Conservation (phyloP, 2,797 vertebrate species). For the Chelon labrosus region DNA sequence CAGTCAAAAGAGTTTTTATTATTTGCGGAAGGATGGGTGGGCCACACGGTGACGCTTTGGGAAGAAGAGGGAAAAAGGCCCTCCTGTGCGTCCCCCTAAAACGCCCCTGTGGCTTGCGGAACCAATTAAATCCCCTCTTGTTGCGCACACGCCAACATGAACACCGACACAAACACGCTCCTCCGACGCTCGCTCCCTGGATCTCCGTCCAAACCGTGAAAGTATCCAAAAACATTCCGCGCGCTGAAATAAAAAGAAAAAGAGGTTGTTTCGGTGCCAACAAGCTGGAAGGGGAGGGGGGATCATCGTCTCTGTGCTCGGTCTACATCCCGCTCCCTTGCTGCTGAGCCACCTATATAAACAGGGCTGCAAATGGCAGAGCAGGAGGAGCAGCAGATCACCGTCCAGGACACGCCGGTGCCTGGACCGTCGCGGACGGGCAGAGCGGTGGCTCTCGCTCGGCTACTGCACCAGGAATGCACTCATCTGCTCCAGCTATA, state of each 20-base stretch:
- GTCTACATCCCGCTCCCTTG: constrained; percentile 32
- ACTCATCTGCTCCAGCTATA: constrained; percentile 78
- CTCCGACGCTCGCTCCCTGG: not conserved
- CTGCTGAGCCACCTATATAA: constrained; percentile 43
- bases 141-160: constrained; percentile 51
- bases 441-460: constrained; percentile 78
- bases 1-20: not conserved
- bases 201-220: not conserved
- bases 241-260: not conserved
- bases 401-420: constrained; percentile 51
- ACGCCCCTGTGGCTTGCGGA: constrained; percentile 67
- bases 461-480: constrained; percentile 79
- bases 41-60: constrained; percentile 44
- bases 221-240: not conserved
- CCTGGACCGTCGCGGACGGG: constrained; percentile 55
- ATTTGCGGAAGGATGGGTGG: constrained; percentile 43
- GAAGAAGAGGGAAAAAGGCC: not conserved
- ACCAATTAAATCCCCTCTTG: constrained; percentile 71
- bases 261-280: not conserved
- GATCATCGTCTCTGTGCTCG: constrained; percentile 1
- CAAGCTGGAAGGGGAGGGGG: not conserved
- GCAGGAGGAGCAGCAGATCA: constrained; percentile 59
- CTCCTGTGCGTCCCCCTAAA: constrained; percentile 57
- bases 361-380: constrained; percentile 73
- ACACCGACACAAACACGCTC: constrained; percentile 42